Evolutionary conservation across 2,797 vertebrate species (phyloP).

Genomic region (Buceros bicornis): DNA sequence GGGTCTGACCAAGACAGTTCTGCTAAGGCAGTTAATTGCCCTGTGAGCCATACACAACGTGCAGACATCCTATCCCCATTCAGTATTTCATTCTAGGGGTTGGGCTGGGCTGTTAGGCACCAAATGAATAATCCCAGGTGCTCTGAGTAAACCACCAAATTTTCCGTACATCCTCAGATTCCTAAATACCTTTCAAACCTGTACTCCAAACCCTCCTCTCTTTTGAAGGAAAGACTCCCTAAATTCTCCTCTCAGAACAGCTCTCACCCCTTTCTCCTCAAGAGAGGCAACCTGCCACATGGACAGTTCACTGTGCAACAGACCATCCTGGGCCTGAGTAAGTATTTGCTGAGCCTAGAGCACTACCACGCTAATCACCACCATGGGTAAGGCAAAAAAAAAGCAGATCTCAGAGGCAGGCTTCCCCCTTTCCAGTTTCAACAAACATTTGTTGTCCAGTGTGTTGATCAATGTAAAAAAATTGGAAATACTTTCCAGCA

Average conservation of each 20-base stretch:
- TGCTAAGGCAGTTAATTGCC: neutral
- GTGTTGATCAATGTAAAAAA: neutral
- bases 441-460: neutral
- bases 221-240: neutral
- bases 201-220: neutral
- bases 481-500: neutral
- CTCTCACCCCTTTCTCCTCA: neutral
- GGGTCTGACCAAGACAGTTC: neutral
- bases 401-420: neutral
- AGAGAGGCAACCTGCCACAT: neutral
- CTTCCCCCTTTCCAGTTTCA: neutral
- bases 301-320: neutral
- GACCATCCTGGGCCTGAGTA: neutral
- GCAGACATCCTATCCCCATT: fast-evolving
- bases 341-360: neutral
- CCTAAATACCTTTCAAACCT: neutral
- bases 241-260: neutral
- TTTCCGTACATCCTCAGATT: neutral
- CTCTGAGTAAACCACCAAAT: neutral
- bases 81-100: neutral
- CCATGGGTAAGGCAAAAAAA: neutral
- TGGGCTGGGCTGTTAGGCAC: neutral
- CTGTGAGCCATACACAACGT: neutral
- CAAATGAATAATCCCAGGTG: neutral
- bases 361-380: neutral